Evolutionary conservation across 2,888 invertebrate genomes (phyloP), one percentile per base, ranked within the genome.

Genomic region (Philereme vetulata): DNA sequence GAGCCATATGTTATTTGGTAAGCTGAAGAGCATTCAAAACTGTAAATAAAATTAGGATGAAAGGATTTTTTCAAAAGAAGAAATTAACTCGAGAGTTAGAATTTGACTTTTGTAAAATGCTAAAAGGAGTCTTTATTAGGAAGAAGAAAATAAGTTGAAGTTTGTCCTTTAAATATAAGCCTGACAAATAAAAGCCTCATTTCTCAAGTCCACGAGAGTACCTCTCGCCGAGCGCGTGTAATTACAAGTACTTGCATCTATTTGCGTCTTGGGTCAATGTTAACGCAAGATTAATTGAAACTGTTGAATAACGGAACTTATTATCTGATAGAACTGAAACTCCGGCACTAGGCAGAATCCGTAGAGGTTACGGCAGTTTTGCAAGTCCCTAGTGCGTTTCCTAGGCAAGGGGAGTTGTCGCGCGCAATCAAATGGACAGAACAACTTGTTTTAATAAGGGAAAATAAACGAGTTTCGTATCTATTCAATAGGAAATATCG

Each of bases 181-280:
- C 34, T 35, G 10, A 48, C 10, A 44, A 62, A 64, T 59, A 45
- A 59, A 64, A 64, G 21, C 47, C 8, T 57, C 4, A 56, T 60
- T 53, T 63, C 50, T 65, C 55, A 56, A 55, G 58, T 48, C 47
- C 36, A 52, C 44, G 53, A 56, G 46, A 64, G 54, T 63, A 61
- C 47, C 53, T 53, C 10, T 44, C 45, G 40, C 36, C 44, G 51
- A 56, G 49, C 70, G 65, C 58, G 60, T 72, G 69, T 72, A 71
- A 75, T 74, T 70, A 68, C 66, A 67, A 61, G 53, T 61, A 60
- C 60, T 55, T 61, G 68, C 65, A 68, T 81, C 82, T 85, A 85
- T 84, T 86, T 77, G 72, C 72, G 74, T 73, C 77, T 63, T 73
- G 70, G 85, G 82, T 85, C 87, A 88, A 86, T 88, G 88, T 81